Base-by-base conservation (phyloP, 1,140 invertebrate species). In the Zaprionus davidi region DNA sequence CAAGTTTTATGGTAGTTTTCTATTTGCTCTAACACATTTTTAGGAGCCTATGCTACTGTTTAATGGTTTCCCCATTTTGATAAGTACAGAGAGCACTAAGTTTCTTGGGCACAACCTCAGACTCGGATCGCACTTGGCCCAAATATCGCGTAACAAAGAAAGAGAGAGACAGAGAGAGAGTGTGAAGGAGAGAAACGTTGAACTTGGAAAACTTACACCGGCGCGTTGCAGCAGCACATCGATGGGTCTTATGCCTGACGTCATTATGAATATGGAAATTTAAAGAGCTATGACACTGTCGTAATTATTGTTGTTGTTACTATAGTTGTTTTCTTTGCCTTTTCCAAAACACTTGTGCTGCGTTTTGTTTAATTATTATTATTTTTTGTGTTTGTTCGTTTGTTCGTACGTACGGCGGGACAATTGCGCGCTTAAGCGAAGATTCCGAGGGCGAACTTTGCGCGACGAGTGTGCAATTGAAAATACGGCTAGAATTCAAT, bases 141-240 rank as follows among this genome's bases (percentile, higher is more conserved):
- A 71, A 70, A 78, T 87, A 76, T 87, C 67, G 57, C 26, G 28
- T 91, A 22, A 26, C 68, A 20, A 34, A 34, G 31, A 11, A 31
- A 31, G 28, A 31, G 9, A 28, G 55, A 11, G 15, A 28, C 5
- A 44, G 2, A 44, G 41, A n/a, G 41, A 7, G 5, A 2, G n/a
- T 17, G 13, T 6, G 15, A 51, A 59, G 24, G 49, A 9, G 20
- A 17, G 38, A 17, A 28, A 26, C 22, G 22, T 31, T 22, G 20
- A 51, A 22, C 34, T 46, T 55, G 31, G 34, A 31, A 20, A 84
- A 92, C 91, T 92, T 92, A 92, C 91, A 58, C 81, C 84, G 69
- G 84, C 81, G n/a, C 91, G 86, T 55, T 91, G 78, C 65, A 92
- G 68, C 49, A 92, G 55, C 55, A 91, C 88, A 81, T 92, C 91